Percentiles rank a stretch among this genome's conserved stretches.
phyloP scores from a whole-genome alignment of 2,113 vertebrate species.

The Cervus canadensis region DNA sequence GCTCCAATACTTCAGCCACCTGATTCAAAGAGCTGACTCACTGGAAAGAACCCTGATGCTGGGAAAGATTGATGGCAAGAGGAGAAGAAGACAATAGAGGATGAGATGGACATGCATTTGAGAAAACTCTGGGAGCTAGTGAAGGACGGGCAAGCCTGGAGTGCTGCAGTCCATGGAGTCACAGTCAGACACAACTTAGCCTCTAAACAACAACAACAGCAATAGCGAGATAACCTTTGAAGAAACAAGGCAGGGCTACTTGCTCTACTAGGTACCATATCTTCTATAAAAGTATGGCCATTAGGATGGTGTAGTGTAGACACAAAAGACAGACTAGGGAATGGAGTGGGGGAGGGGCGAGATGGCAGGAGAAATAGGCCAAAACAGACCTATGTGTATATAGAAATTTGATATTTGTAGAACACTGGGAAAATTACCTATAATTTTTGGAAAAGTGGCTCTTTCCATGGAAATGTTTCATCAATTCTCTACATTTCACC shows the following conservation, averaged over 20 bases:
- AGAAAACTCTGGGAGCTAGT: neutral
- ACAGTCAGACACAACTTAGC: neutral
- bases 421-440: neutral
- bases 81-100: no score
- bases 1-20: no score
- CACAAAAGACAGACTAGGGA: neutral
- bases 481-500: neutral
- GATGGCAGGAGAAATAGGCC: neutral
- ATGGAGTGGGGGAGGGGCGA: neutral
- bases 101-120: neutral
- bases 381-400: neutral
- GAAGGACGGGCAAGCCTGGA: neutral
- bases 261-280: neutral
- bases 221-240: neutral
- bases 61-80: no score
- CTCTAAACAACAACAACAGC: neutral
- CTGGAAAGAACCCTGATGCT: no score
- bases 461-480: neutral
- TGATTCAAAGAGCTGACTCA: no score
- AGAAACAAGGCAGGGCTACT: neutral
- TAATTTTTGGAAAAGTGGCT: neutral
- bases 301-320: neutral
- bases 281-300: neutral
- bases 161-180: neutral
- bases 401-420: neutral